These are phyloP conservation scores for Oreohelix idahoensis DNA, from an alignment of 1,140 invertebrate genomes.

Conservation along the genomic window DNA sequence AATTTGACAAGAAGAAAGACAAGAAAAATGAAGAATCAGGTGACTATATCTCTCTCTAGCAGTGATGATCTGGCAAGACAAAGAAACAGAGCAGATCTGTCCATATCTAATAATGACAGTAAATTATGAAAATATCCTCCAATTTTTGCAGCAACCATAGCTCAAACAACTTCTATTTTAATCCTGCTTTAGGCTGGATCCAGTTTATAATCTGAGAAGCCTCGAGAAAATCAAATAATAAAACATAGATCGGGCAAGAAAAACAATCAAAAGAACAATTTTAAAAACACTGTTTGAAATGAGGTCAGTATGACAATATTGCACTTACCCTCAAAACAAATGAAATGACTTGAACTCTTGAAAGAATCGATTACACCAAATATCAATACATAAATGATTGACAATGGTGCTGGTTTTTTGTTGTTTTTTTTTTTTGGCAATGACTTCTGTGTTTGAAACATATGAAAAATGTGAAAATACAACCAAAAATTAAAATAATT, in stretches of 20 bases:
- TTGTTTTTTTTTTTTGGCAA: background rate
- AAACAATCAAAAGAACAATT: background rate
- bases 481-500: background rate
- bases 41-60: no score
- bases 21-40: no score
- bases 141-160: no score
- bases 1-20: no score
- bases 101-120: no score
- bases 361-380: background rate
- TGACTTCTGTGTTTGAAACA: background rate
- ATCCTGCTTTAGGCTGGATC: no score
- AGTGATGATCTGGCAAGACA: no score
- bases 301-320: constrained; percentile 21
- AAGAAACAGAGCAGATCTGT: no score
- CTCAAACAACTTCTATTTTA: no score
- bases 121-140: no score
- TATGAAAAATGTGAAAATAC: background rate
- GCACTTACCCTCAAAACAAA: constrained; percentile 35
- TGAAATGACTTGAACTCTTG: background rate
- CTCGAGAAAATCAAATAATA: no score
- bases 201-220: no score
- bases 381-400: background rate
- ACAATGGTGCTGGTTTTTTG: background rate
- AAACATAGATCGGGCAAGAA: background rate
- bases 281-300: background rate